These are phyloP conservation scores for Drosophila peninsularis DNA, from an alignment of 2,888 invertebrate genomes.

Conservation along the genomic window DNA sequence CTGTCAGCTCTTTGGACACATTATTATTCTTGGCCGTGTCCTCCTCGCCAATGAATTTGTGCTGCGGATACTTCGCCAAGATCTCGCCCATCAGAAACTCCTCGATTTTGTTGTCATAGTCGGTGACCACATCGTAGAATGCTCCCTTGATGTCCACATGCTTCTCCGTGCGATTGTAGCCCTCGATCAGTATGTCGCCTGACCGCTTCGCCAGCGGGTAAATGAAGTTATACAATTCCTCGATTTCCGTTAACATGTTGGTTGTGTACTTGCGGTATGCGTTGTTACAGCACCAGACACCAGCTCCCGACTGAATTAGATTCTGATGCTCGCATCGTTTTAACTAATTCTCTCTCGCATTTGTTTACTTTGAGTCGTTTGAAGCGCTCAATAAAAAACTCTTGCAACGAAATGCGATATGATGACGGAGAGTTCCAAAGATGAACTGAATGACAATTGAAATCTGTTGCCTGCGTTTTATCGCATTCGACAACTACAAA, in stretches of 20 bases:
- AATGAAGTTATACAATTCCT: slow-evolving; percentile 81
- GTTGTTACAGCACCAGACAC: slow-evolving; percentile 10
- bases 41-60: slow-evolving; percentile 91
- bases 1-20: slow-evolving; percentile 87
- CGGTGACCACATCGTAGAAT: slow-evolving; percentile 91
- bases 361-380: slow-evolving; percentile 50
- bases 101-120: slow-evolving; percentile 91
- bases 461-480: slow-evolving; percentile 49
- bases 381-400: slow-evolving; percentile 41
- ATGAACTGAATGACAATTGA: slow-evolving; percentile 49
- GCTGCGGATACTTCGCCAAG: slow-evolving; percentile 86
- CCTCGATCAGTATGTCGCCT: slow-evolving; percentile 82
- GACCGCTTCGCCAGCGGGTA: slow-evolving; percentile 81
- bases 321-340: slow-evolving; percentile 17
- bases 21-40: slow-evolving; percentile 84
- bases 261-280: not conserved
- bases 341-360: slow-evolving; percentile 9
- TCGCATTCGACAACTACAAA: slow-evolving; percentile 55
- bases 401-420: slow-evolving; percentile 18
- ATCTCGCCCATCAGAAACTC: slow-evolving; percentile 87
- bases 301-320: slow-evolving; percentile 34
- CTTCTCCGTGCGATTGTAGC: slow-evolving; percentile 77
- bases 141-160: slow-evolving; percentile 86
- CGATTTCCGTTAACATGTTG: slow-evolving; percentile 70
- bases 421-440: slow-evolving; percentile 21